Evolutionary conservation across 1,140 invertebrate genomes (phyloP).

Genomic region (Dendroctonus ponderosae): DNA sequence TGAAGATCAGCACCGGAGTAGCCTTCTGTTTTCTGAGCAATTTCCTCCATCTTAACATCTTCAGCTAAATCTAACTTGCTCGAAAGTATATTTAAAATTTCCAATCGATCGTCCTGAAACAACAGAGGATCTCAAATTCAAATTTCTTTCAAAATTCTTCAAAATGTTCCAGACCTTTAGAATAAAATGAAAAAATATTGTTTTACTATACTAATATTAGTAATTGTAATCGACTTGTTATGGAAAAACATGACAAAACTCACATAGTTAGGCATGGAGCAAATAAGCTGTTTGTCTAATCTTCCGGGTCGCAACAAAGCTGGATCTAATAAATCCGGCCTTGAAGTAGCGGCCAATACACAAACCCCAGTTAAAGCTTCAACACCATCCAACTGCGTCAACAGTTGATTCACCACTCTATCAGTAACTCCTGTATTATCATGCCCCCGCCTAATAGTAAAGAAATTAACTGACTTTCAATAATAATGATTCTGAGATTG

Average conservation of each 20-base stretch:
- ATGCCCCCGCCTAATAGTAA: slow-evolving; percentile 74
- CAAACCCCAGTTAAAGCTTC: slow-evolving; percentile 84
- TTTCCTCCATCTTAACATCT: slow-evolving; percentile 61
- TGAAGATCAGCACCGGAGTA: slow-evolving; percentile 89
- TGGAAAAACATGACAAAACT: slow-evolving; percentile 18
- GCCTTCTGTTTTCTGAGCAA: slow-evolving; percentile 64
- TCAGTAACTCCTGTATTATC: slow-evolving; percentile 98
- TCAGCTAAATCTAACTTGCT: slow-evolving; percentile 58
- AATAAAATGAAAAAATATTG: slow-evolving; percentile 1
- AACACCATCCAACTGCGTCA: slow-evolving; percentile 94
- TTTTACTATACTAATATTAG: not conserved
- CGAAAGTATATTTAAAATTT: slow-evolving; percentile 67
- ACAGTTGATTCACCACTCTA: slow-evolving; percentile 94
- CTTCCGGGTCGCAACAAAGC: slow-evolving; percentile 90
- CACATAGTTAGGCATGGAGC: slow-evolving; percentile 71
- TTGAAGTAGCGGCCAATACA: slow-evolving; percentile 87
- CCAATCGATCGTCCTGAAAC: slow-evolving; percentile 62
- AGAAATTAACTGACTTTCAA: slow-evolving; percentile 1
- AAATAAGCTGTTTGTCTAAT: slow-evolving; percentile 77
- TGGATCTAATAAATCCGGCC: slow-evolving; percentile 94
- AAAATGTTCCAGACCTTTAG: too few relatives aligned
- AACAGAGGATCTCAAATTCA: not conserved
- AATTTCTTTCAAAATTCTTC: too few relatives aligned
- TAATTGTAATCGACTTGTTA: not conserved
- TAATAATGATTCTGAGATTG: too few relatives aligned